A percentile compares a stretch with the other conserved stretches of the same genome.
Evolutionary conservation across 2,797 vertebrate species (phyloP).

Genomic region (Masticophis lateralis): DNA sequence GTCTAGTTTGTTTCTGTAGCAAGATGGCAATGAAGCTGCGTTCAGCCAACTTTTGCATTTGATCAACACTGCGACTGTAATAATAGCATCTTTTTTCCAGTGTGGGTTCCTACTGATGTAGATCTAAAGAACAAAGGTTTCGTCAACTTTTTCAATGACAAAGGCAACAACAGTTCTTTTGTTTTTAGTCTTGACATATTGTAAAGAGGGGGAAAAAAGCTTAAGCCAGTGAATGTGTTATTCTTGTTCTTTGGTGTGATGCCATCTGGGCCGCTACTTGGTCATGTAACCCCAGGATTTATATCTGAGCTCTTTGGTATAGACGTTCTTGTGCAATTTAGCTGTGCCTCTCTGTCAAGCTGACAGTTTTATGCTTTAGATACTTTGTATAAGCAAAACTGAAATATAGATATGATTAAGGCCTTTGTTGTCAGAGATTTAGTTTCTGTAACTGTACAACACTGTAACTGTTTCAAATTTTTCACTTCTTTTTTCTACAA

Average conservation of each 20-base stretch:
- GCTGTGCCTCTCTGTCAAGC: not conserved
- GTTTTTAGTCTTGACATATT: not conserved
- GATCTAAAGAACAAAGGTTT: not conserved
- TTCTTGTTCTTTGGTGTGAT: not conserved
- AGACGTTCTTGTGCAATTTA: not conserved
- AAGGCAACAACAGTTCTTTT: not conserved
- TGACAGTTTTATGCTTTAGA: not conserved
- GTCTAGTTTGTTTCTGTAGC: not conserved
- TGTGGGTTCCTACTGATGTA: not conserved
- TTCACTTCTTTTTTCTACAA: conserved; percentile 37
- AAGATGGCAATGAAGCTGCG: not conserved
- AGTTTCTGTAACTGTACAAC: not conserved
- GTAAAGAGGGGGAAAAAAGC: not conserved
- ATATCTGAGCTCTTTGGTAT: conserved; percentile 9
- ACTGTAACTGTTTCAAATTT: not conserved
- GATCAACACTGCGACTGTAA: not conserved
- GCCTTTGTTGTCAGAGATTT: conserved; percentile 16
- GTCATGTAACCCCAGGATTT: conserved; percentile 6
- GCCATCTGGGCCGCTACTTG: not conserved
- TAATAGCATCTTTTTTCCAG: not conserved
- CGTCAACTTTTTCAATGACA: not conserved
- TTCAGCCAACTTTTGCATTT: not conserved
- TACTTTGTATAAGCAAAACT: conserved; percentile 6
- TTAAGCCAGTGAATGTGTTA: not conserved
- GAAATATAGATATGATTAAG: not conserved